Base-by-base conservation (phyloP, 2,113 vertebrate species). In the Actenoides hombroni region DNA sequence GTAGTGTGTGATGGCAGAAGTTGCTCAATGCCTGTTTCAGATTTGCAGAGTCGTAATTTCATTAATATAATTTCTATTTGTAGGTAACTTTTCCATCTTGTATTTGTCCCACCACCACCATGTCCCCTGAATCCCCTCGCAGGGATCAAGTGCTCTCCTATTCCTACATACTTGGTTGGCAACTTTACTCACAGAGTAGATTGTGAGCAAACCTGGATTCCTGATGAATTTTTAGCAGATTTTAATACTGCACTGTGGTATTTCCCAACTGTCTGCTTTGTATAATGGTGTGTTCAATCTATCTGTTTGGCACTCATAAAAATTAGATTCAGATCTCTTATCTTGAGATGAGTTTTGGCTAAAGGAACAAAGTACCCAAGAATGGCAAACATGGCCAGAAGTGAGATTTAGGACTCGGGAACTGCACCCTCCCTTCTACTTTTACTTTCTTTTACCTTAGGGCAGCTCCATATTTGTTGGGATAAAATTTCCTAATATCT, bases 331-430 rank as follows among this genome's bases (percentile, higher is more conserved):
- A 88, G 71, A 86, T 92, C 56, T 84, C 54, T 91, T 95, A 92
- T 85, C 86, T 90, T 74, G 40, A 96, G 42, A 75, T 90, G 57
- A 84, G 61, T 93, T 90, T 92, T 96, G 95, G 95, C 95, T 91
- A 93, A 95, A 93, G 77, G 90, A 96, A 95, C 86, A 95, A 95
- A 96, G 92, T 86, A 75, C 65, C 25, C 1, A 35, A 60, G 76
- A 90, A 88, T n/a, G 26, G 57, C 77, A 94, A 85, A 64, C 28
- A 5, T 85, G 82, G 59, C 78, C 75, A 85, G 82, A 94, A 95
- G 74, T 85, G 60, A 94, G 71, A 90, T 93, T 75, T 57, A 75
- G 44, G 65, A 39, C 73, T 86, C 5, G 0, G 21, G 61, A 86
- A 60, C 61, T 71, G 31, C 37, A 92, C 56, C 64, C 61, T 94